phyloP scores from a whole-genome alignment of 1,140 invertebrate species.

The Pentalonia nigronervosa region DNA sequence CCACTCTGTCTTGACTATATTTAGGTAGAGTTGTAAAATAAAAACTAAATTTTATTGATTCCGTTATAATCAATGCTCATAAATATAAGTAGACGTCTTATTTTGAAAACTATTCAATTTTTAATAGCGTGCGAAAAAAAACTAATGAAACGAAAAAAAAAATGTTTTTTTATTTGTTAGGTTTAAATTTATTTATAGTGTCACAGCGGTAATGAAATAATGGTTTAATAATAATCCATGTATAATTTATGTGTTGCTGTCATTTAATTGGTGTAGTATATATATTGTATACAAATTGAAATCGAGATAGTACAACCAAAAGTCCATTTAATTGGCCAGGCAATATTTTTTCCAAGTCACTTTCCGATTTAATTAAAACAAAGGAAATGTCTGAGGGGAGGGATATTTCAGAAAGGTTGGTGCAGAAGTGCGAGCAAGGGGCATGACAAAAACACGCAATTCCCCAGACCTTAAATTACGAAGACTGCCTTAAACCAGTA shows the following conservation, averaged over 20 bases:
- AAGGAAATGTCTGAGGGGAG: not conserved
- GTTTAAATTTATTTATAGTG: not conserved
- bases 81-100: not conserved
- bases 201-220: not conserved
- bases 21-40: not conserved
- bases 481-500: constrained; percentile 25
- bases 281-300: constrained; percentile 37
- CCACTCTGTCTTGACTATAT: too few relatives aligned
- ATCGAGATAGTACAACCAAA: not conserved
- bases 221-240: constrained; percentile 18
- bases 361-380: constrained; percentile 48
- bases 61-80: not conserved
- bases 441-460: constrained; percentile 46
- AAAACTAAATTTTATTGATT: not conserved
- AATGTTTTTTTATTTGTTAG: not conserved
- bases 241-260: constrained; percentile 18
- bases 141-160: not conserved
- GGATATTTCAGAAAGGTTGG: not conserved
- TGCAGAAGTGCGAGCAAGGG: constrained; percentile 14
- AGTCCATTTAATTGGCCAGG: constrained; percentile 25
- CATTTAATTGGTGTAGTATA: not conserved
- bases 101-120: not conserved
- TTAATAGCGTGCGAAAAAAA: not conserved
- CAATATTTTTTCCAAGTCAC: constrained; percentile 43
- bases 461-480: constrained; percentile 40